Conservation (phyloP, 2,888 invertebrate genomes). For the Lepidocyrtoides sp. region DNA sequence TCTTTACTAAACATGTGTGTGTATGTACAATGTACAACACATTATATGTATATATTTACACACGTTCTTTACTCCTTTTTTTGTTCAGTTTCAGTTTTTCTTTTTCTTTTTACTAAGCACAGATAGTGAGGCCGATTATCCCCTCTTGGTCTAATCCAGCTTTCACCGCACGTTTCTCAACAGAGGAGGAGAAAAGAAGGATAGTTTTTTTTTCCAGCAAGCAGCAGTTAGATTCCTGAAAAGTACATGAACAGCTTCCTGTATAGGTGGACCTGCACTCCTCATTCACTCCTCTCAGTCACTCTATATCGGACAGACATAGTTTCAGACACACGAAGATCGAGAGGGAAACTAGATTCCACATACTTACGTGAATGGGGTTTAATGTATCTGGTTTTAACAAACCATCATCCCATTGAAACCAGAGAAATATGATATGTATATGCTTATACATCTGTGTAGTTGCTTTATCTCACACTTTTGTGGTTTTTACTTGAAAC, state of each 20-base stretch:
- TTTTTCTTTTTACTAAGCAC: neutral
- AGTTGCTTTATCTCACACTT: conserved; percentile 9
- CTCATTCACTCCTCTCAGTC: conserved; percentile 13
- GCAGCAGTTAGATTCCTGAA: conserved; percentile 37
- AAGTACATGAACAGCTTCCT: conserved; percentile 30
- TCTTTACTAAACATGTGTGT: neutral
- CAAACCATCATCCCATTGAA: conserved; percentile 8
- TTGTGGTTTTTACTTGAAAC: conserved; percentile 58
- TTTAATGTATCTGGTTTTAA: conserved; percentile 48
- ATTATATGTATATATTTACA: neutral
- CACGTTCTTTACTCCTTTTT: neutral
- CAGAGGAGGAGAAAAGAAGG: conserved; percentile 34
- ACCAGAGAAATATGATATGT: conserved; percentile 2
- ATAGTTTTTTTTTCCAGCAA: conserved; percentile 59
- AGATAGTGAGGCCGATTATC: conserved; percentile 73
- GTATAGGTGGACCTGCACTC: neutral
- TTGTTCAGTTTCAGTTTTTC: neutral
- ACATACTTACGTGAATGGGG: conserved; percentile 5
- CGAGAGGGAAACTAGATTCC: conserved; percentile 4
- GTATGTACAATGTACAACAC: too few species aligned
- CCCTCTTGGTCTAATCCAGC: conserved; percentile 76
- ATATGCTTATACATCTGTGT: neutral
- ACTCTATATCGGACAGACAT: conserved; percentile 37
- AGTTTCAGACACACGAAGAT: neutral
- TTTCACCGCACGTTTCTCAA: conserved; percentile 80